Evolutionary conservation across 2,113 vertebrate genomes (phyloP), one percentile per base, ranked within the genome.

Genomic region (Pomatorhinus ruficollis): DNA sequence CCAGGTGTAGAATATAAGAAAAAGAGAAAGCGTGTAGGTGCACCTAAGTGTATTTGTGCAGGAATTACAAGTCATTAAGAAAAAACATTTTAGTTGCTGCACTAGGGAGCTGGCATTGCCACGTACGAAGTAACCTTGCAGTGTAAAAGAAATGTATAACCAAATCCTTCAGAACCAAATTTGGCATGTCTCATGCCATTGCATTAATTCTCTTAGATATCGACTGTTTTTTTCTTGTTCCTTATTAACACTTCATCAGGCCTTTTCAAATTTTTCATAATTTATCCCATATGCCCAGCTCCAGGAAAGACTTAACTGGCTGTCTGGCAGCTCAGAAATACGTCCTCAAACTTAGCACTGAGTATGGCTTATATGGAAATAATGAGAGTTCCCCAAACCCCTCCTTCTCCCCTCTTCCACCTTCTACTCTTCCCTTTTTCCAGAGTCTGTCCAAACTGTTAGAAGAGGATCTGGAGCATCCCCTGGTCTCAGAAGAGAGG

Each of bases 371-470:
- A 45, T 3, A 57, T 1, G 2, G 63, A 76, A 85, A 83, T 35
- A 68, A 63, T 11, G 18, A 35, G 21, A 42, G 27, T 24, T n/a
- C 16, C 15, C 53, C 7, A 49, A 92, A 33, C 15, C 7, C 13
- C 14, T 84, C 13, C 24, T 57, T 16, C 47, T 35, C 15, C 24
- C 45, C 50, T 28, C 14, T 47, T 47, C 50, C 12, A 39, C 6
- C 47, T 57, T 16, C 49, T 10, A 9, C 33, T 20, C 60, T 63
- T 68, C 17, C 4, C 22, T 49, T 86, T 66, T 89, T 78, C 24
- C 93, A 98, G 98, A 74, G 52, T 40, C 75, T 97, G 49, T 79
- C 96, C 39, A 81, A 74, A 47, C 23, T 96, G 40, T 37, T 97
- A 4, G 89, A 97, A 11, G 97, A 97, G 35, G 93, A 96, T 8